Percentiles rank a stretch among this genome's conserved stretches.
phyloP scores from a whole-genome alignment of 2,797 vertebrate genomes.

The Psittacula echo region DNA sequence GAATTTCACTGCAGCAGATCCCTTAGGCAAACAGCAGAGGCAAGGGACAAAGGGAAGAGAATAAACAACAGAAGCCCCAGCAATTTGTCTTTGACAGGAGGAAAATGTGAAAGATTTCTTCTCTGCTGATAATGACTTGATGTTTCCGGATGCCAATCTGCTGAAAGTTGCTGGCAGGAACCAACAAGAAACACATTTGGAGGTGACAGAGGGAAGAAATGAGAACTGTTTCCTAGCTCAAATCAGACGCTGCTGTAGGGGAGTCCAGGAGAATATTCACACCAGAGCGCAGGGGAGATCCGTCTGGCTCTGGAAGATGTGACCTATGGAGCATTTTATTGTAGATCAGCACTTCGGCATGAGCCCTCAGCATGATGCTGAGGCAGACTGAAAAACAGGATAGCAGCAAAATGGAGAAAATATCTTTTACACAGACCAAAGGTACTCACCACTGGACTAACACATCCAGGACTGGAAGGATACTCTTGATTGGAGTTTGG shows the following conservation, averaged over 20 bases:
- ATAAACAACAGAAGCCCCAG: neutral
- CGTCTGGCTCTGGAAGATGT: neutral
- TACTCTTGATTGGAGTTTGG: neutral
- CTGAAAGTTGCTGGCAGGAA: neutral
- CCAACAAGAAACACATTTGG: neutral
- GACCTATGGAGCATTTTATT: neutral
- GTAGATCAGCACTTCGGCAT: neutral
- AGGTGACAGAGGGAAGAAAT: constrained; percentile 2
- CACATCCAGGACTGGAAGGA: accelerated
- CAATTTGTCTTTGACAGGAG: neutral
- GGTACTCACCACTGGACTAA: neutral
- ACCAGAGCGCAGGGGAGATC: neutral
- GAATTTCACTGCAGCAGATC: neutral
- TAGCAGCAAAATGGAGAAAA: neutral
- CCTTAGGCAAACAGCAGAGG: neutral
- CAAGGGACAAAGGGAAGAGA: neutral
- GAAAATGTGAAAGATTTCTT: constrained; percentile 18
- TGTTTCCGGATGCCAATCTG: neutral
- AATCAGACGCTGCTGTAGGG: neutral
- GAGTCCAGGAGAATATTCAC: neutral
- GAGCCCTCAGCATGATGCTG: neutral
- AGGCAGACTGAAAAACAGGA: neutral
- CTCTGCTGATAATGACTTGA: neutral
- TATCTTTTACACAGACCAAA: neutral
- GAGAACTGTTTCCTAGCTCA: neutral